These are phyloP conservation scores for Hipparchia semele DNA, from an alignment of 2,888 invertebrate species.

Conservation along the genomic window DNA sequence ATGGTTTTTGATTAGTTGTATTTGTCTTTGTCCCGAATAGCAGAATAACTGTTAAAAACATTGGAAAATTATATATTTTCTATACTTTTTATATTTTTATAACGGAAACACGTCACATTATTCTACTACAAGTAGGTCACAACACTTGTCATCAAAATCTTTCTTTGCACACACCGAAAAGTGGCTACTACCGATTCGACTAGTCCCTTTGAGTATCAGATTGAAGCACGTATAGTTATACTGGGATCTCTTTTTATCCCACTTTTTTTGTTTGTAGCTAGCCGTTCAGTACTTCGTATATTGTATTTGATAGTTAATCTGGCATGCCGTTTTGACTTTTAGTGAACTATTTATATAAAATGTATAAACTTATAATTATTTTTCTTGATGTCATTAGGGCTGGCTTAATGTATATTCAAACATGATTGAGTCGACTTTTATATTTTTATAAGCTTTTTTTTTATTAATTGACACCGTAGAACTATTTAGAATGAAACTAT, in stretches of 20 bases:
- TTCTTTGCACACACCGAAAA: constrained; percentile 35
- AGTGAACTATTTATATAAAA: constrained; percentile 24
- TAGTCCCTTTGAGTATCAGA: constrained; percentile 56
- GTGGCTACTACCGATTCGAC: constrained; percentile 58
- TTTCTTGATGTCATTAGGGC: constrained; percentile 8
- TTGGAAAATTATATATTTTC: no score
- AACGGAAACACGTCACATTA: no score
- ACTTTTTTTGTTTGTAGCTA: constrained; percentile 49
- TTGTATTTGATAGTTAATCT: constrained; percentile 51
- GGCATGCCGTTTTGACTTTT: constrained; percentile 48
- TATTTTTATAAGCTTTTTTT: constrained; percentile 11
- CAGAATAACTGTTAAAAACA: no score
- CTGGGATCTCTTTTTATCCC: constrained; percentile 48
- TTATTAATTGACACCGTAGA: neutral
- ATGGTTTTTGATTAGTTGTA: no score
- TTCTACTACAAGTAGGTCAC: neutral
- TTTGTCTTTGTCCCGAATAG: no score
- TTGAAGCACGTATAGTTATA: constrained; percentile 62
- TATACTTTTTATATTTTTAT: no score
- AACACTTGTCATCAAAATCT: neutral
- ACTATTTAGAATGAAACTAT: neutral
- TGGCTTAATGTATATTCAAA: constrained; percentile 13
- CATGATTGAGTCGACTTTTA: neutral
- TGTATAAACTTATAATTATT: constrained; percentile 14
- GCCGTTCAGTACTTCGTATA: constrained; percentile 45